phyloP scores from a whole-genome alignment of 2,797 vertebrate genomes.

The Acanthurus leucopareius region DNA sequence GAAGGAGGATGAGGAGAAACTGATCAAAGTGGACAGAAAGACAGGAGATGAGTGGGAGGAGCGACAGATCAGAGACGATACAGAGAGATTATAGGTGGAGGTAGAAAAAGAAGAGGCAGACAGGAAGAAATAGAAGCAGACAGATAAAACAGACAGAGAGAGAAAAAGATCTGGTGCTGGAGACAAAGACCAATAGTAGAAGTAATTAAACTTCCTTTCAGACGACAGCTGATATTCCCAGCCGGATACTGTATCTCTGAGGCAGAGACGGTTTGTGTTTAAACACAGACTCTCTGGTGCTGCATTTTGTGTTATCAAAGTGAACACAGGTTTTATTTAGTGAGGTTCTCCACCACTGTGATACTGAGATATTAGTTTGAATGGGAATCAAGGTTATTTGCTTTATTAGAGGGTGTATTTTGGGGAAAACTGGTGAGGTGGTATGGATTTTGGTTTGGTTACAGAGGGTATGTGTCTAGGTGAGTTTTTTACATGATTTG shows the following conservation, averaged over 20 bases:
- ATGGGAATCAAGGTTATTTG: constrained; percentile 35
- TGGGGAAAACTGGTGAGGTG: background rate
- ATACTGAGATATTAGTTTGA: constrained; percentile 49
- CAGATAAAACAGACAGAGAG: constrained; percentile 59
- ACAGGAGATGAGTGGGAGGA: constrained; percentile 27
- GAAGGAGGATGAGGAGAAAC: constrained; percentile 28
- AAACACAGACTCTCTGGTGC: constrained; percentile 43
- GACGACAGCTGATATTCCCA: constrained; percentile 71
- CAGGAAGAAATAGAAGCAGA: constrained; percentile 54
- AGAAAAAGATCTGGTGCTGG: constrained; percentile 44
- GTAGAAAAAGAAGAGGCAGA: constrained; percentile 38
- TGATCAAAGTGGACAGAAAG: constrained; percentile 31
- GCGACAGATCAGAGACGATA: constrained; percentile 34
- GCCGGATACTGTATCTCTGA: constrained; percentile 40
- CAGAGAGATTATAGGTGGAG: constrained; percentile 33
- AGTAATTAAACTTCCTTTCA: constrained; percentile 58
- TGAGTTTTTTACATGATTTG: constrained; percentile 14
- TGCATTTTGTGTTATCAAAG: constrained; percentile 20
- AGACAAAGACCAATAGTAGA: constrained; percentile 60
- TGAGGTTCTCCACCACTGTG: constrained; percentile 13
- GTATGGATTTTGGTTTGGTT: constrained; percentile 37
- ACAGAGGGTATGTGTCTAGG: background rate
- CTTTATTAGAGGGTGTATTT: constrained; percentile 55
- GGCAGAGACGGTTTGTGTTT: background rate
- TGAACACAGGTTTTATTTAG: constrained; percentile 32